These are phyloP conservation scores for Anarsia innoxiella DNA, from an alignment of 2,888 invertebrate species.

Conservation along the genomic window DNA sequence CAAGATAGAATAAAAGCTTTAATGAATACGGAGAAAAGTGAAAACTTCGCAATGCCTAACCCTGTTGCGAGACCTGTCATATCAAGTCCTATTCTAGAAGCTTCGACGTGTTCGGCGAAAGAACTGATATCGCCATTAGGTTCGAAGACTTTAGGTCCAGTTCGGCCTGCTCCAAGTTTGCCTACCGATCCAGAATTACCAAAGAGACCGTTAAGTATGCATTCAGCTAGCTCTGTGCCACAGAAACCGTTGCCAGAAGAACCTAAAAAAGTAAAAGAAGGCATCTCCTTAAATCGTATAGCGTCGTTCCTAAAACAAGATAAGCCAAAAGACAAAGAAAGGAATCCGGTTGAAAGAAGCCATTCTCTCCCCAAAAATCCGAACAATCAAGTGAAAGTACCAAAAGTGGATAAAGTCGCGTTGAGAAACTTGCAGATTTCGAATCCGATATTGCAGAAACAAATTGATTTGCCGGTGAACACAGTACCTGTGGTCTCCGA, in stretches of 20 bases:
- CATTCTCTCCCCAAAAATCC: constrained; percentile 77
- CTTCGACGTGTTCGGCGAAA: constrained; percentile 86
- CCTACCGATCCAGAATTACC: constrained; percentile 53
- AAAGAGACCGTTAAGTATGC: constrained; percentile 71
- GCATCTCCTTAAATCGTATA: constrained; percentile 80
- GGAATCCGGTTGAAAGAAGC: constrained; percentile 67
- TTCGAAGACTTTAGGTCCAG: constrained; percentile 75
- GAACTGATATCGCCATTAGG: constrained; percentile 80
- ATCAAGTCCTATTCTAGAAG: constrained; percentile 86
- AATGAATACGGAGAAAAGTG: constrained; percentile 55
- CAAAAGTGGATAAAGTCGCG: constrained; percentile 82
- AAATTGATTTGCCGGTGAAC: constrained; percentile 76
- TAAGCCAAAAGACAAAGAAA: constrained; percentile 65
- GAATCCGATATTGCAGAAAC: constrained; percentile 84
- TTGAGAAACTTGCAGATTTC: constrained; percentile 88
- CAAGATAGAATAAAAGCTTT: constrained; percentile 64
- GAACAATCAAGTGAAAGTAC: constrained; percentile 75
- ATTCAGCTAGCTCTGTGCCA: constrained; percentile 44
- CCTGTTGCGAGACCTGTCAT: constrained; percentile 85
- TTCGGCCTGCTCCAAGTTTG: constrained; percentile 75
- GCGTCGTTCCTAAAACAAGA: constrained; percentile 84
- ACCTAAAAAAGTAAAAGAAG: constrained; percentile 73
- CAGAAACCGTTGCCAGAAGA: constrained; percentile 68
- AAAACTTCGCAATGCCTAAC: constrained; percentile 60
- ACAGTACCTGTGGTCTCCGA: constrained; percentile 77